A percentile compares a stretch with the other conserved stretches of the same genome.
Conservation (phyloP, 1,140 invertebrate genomes). For the Drosophila hydei region DNA sequence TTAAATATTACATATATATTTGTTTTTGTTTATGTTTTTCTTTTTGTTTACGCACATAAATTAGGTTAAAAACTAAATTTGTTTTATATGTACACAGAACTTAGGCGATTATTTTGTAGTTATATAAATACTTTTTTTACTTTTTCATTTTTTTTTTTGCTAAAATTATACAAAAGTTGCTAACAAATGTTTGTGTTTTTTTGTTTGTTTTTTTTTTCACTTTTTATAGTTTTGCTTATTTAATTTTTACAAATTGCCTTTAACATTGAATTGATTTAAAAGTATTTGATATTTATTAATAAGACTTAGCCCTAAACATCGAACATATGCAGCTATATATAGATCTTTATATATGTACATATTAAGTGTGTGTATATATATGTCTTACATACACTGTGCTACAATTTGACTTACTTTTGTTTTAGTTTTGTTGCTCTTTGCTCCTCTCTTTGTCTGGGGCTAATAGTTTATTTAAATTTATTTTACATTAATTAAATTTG, state of each 20-base stretch:
- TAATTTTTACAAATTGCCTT: constrained; percentile 72
- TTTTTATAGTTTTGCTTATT: constrained; percentile 47
- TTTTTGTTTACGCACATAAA: constrained; percentile 63
- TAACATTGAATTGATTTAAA: constrained; percentile 79
- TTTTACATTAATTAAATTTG: constrained; percentile 61
- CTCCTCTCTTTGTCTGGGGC: constrained; percentile 15
- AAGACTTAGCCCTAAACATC: constrained; percentile 77
- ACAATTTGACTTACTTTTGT: constrained; percentile 41
- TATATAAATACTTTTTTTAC: constrained; percentile 53
- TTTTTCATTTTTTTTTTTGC: constrained; percentile 34
- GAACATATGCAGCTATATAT: constrained; percentile 67
- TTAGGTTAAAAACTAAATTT: constrained; percentile 71
- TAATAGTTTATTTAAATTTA: constrained; percentile 22
- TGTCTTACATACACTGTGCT: constrained; percentile 43
- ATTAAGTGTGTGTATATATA: constrained; percentile 17
- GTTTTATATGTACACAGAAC: constrained; percentile 67
- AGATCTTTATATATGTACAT: constrained; percentile 22
- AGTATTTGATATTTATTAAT: constrained; percentile 56
- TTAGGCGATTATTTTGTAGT: constrained; percentile 51
- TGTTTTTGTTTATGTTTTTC: constrained; percentile 50
- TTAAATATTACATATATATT: constrained; percentile 44
- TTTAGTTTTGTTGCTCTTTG: constrained; percentile 21
- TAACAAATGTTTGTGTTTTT: constrained; percentile 47
- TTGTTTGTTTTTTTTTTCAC: constrained; percentile 12
- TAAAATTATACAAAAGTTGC: constrained; percentile 60